Base-by-base conservation (phyloP, 2,113 vertebrate species). In the Cryptotis parvus region DNA sequence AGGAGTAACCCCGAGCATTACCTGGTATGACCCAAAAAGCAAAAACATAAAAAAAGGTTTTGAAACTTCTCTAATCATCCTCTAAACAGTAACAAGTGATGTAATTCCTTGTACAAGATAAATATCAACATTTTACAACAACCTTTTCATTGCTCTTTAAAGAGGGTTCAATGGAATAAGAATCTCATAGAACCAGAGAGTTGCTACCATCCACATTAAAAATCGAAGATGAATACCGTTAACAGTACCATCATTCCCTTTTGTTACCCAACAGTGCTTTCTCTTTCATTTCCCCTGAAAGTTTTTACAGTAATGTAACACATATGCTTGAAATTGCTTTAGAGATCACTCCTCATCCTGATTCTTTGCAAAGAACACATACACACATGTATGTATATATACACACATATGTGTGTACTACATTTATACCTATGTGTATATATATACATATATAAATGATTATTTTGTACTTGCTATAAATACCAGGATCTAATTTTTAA, bases 111-210 rank as follows among this genome's bases (percentile, higher is more conserved):
- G 29, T 33, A 75, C 37, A 66, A 3, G 78, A 65, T 61, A 92
- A 94, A 91, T 82, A 86, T 8, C n/a, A 52, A 91, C 27, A 70
- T 75, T 82, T 94, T 66, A 37, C 90, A 83, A 89, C 79, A 72
- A 91, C 79, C 18, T 20, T 79, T 73, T 26, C 9, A 52, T 66
- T 45, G 39, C 33, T 65, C 37, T 86, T 92, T 83, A 65, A 92
- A 83, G 70, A 89, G 58, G 72, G 79, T 65, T 93, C 69, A 72
- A 31, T 75, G 61, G 10, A 89, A 29, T 80, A 45, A 41, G 91
- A 90, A 65, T 66, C 55, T 7, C 37, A 81, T 2, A 82, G n/a
- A 72, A 58, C 35, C 52, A 83, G 3, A 15, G 70, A 80, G 49
- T 37, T 41, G 76, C 73, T 18, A 91, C 26, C 33, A 86, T 31